A percentile compares a stretch with the other conserved stretches of the same genome.
phyloP scores from a whole-genome alignment of 2,113 vertebrate genomes.

The Atrichornis clamosus region DNA sequence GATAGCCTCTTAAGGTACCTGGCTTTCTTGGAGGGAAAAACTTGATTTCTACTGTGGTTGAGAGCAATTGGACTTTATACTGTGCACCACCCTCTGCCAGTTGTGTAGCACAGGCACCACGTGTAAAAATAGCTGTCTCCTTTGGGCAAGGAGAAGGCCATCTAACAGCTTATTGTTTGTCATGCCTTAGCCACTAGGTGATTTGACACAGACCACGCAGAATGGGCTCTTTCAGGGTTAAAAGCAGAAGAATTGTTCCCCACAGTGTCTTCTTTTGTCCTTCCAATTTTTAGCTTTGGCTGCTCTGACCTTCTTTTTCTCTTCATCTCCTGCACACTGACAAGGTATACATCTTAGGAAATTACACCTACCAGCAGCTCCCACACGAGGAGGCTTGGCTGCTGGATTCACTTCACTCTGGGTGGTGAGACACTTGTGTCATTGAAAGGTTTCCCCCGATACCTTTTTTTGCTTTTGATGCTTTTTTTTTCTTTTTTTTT shows the following conservation, averaged over 20 bases:
- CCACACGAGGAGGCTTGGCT: not conserved
- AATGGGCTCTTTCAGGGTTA: not conserved
- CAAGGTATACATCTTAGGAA: slow-evolving; percentile 60
- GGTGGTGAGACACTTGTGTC: slow-evolving; percentile 2
- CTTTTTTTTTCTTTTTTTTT: not conserved
- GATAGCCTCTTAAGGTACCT: not conserved
- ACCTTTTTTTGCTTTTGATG: not conserved
- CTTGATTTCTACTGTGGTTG: not conserved
- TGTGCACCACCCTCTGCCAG: not conserved
- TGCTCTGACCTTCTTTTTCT: slow-evolving; percentile 44
- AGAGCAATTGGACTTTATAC: not conserved
- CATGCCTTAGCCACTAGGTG: not conserved
- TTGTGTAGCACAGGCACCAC: not conserved
- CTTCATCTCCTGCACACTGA: slow-evolving; percentile 36
- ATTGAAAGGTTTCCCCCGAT: not conserved
- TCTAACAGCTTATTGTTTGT: not conserved
- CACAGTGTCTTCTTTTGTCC: not conserved
- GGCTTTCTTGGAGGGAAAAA: not conserved
- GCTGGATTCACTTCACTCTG: not conserved
- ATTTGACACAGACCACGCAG: not conserved
- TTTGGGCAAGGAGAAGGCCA: not conserved
- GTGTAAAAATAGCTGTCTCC: not conserved
- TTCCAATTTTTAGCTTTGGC: slow-evolving; percentile 12
- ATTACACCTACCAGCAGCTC: slow-evolving; percentile 49
- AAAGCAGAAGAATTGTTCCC: not conserved